phyloP scores from a whole-genome alignment of 2,888 invertebrate species.

The Stenotaenia linearis region DNA sequence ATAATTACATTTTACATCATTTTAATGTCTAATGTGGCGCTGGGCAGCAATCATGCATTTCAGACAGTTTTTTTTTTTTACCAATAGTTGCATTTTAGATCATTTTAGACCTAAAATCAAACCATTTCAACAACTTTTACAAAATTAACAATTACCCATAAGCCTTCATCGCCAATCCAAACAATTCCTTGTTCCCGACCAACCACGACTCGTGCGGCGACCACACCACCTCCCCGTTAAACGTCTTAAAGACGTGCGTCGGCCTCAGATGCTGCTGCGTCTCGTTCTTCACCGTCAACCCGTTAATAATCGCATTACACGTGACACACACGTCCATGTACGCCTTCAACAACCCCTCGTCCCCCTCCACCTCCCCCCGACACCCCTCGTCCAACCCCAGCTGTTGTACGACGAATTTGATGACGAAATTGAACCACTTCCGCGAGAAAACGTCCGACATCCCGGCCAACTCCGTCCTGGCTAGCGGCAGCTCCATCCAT shows the following conservation, averaged over 20 bases:
- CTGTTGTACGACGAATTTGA: neutral
- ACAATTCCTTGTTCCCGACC: conserved; percentile 43
- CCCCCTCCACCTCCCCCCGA: neutral
- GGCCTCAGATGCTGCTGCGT: conserved; percentile 35
- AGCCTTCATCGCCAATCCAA: conserved; percentile 43
- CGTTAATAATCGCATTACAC: conserved; percentile 42
- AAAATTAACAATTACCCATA: conserved; percentile 42
- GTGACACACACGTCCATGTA: conserved; percentile 42
- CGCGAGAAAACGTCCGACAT: neutral
- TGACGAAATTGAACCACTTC: neutral
- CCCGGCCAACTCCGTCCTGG: neutral
- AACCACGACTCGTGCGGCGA: conserved; percentile 46
- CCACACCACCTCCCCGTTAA: conserved; percentile 46
- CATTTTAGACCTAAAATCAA: no score
- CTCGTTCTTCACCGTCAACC: conserved; percentile 32
- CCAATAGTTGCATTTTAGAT: no score
- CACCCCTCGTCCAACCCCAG: neutral
- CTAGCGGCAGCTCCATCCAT: conserved; percentile 21
- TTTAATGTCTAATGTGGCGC: no score
- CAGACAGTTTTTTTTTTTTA: no score
- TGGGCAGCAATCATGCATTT: no score
- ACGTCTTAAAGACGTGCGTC: conserved; percentile 42
- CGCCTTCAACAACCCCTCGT: neutral
- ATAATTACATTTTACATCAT: no score
- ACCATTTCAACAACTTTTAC: no score